Evolutionary conservation across 2,113 vertebrate species (phyloP).

Genomic region (Zosterops borbonicus): DNA sequence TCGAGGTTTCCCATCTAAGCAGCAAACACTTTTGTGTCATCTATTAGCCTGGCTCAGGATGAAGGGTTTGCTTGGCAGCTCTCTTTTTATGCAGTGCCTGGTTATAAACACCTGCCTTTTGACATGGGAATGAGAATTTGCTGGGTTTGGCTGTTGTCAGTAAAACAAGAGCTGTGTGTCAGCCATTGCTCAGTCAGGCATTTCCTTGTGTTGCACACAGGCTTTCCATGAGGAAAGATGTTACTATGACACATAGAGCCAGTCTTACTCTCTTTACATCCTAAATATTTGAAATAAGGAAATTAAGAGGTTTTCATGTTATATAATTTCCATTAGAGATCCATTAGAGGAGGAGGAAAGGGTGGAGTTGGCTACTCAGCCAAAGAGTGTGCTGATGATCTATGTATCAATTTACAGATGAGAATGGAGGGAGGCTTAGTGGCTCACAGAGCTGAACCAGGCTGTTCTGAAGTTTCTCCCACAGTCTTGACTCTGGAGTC

Average conservation of each 20-base stretch:
- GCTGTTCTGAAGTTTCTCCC: not conserved
- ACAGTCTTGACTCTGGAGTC: not conserved
- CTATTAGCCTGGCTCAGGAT: not conserved
- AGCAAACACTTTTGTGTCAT: not conserved
- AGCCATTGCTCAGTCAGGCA: not conserved
- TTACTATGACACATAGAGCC: not conserved
- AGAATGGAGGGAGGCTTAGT: not conserved
- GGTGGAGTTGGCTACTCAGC: not conserved
- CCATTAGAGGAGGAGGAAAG: not conserved
- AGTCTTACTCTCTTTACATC: not conserved
- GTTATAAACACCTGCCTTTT: not conserved
- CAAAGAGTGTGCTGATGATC: fast-evolving
- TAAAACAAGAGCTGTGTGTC: not conserved
- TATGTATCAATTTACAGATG: not conserved
- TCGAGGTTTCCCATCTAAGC: not conserved
- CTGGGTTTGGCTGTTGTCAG: not conserved
- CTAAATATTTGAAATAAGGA: not conserved
- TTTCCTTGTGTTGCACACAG: not conserved
- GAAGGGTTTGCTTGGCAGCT: not conserved
- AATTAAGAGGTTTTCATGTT: not conserved
- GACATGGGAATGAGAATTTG: not conserved
- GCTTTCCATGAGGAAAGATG: not conserved
- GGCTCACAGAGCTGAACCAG: not conserved
- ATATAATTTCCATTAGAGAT: not conserved
- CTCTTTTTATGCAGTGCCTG: not conserved